Evolutionary conservation across 2,113 vertebrate genomes (phyloP).

Genomic region (Hyperopisus bebe): DNA sequence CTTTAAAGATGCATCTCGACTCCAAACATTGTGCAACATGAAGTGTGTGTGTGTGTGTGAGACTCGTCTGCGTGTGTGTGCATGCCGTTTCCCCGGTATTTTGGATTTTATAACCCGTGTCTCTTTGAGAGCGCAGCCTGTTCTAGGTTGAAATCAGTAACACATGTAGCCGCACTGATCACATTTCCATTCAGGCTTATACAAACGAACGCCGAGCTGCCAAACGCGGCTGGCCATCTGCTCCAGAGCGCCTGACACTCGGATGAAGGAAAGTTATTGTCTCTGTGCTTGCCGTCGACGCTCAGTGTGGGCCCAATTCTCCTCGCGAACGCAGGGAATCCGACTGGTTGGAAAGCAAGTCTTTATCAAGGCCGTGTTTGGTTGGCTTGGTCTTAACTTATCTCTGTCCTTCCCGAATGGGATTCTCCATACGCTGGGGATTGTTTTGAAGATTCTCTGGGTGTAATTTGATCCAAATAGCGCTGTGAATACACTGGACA

Average conservation of each 20-base stretch:
- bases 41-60: background rate
- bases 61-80: background rate
- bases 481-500: background rate
- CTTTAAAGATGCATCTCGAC: background rate
- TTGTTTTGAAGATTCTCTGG: background rate
- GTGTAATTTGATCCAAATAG: background rate
- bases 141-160: conserved; percentile 55
- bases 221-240: conserved; percentile 61
- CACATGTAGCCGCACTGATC: conserved; percentile 57
- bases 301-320: conserved; percentile 41
- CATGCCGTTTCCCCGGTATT: conserved; percentile 29
- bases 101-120: conserved; percentile 41
- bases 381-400: background rate
- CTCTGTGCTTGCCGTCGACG: conserved; percentile 40
- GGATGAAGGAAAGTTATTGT: conserved; percentile 65
- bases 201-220: conserved; percentile 56
- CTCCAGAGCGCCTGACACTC: conserved; percentile 59
- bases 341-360: background rate
- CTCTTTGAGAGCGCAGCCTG: conserved; percentile 46
- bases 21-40: background rate
- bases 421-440: background rate
- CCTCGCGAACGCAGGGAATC: background rate
- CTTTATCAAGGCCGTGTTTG: background rate
- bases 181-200: conserved; percentile 51
- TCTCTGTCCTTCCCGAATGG: background rate